Percentiles rank a stretch among this genome's conserved stretches.
phyloP scores from a whole-genome alignment of 35 echinoderm and acorn worm species.

The Diadema setosum region DNA sequence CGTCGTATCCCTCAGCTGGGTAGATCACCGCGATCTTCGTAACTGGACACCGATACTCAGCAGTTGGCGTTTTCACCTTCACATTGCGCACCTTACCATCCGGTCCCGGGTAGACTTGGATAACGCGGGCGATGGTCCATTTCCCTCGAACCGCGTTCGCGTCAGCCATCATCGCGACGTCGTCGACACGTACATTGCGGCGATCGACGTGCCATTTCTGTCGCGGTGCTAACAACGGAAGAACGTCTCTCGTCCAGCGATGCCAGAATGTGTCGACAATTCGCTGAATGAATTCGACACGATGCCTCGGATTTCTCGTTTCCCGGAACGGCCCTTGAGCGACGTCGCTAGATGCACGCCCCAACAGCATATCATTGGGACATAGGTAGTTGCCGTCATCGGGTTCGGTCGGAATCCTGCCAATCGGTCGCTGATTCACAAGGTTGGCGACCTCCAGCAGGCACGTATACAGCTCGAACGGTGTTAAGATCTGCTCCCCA shows the following conservation, averaged over 20 bases:
- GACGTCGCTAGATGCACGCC: conserved; percentile 2
- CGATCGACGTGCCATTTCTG: conserved; percentile 44
- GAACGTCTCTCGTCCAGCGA: too few species aligned
- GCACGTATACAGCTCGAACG: conserved; percentile 47
- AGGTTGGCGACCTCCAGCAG: conserved; percentile 43
- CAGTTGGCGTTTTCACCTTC: conserved; percentile 43
- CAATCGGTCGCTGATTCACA: conserved; percentile 25
- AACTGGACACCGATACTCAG: conserved; percentile 44
- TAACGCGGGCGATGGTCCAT: conserved; percentile 33
- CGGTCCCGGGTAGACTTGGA: conserved; percentile 52
- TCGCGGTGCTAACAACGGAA: too few species aligned
- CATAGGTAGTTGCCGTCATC: conserved; percentile 28
- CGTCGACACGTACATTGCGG: conserved; percentile 41
- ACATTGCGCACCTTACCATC: conserved; percentile 55
- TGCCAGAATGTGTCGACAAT: too few species aligned
- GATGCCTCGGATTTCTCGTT: too few species aligned
- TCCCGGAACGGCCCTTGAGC: too few species aligned
- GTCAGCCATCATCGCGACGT: conserved; percentile 39
- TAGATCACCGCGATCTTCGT: conserved; percentile 55
- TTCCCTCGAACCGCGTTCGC: conserved; percentile 19
- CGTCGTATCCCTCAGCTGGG: conserved; percentile 72
- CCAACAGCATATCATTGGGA: conserved; percentile 21
- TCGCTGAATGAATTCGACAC: conserved; percentile 71
- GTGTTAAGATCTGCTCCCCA: conserved; percentile 51
- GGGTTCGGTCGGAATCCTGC: too few species aligned